These are phyloP conservation scores for Fregetta grallaria DNA, from an alignment of 2,113 vertebrate species.

Conservation along the genomic window DNA sequence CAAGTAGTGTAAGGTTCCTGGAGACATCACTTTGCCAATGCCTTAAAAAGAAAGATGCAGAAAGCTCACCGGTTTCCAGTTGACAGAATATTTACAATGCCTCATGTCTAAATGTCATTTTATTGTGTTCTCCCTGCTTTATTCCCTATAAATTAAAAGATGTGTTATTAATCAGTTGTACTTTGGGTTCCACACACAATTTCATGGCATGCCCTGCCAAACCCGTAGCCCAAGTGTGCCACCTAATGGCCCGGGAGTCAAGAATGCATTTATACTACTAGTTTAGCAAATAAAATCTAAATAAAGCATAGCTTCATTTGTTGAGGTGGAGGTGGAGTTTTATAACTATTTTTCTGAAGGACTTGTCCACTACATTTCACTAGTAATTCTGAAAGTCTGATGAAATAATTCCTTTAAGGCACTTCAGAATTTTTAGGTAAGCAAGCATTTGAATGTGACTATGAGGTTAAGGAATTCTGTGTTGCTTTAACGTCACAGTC, in stretches of 20 bases:
- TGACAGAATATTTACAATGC: not conserved
- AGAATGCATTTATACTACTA: not conserved
- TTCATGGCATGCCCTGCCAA: not conserved
- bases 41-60: not conserved
- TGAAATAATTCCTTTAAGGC: not conserved
- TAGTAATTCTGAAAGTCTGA: not conserved
- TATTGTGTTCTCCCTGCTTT: not conserved
- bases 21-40: not conserved
- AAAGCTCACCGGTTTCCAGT: not conserved
- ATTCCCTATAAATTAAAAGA: not conserved
- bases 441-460: not conserved
- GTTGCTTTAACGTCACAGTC: not conserved
- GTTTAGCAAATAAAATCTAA: not conserved
- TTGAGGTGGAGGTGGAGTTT: not conserved
- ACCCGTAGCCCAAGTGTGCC: slow-evolving; percentile 26
- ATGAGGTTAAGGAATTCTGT: not conserved
- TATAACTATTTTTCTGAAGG: not conserved
- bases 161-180: not conserved
- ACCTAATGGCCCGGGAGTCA: slow-evolving; percentile 14
- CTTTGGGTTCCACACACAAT: not conserved
- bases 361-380: not conserved
- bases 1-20: not conserved
- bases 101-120: not conserved
- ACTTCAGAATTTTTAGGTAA: not conserved
- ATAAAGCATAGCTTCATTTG: not conserved